Evolutionary conservation across 2,888 invertebrate genomes (phyloP).

Genomic region (Ectemnius lituratus): DNA sequence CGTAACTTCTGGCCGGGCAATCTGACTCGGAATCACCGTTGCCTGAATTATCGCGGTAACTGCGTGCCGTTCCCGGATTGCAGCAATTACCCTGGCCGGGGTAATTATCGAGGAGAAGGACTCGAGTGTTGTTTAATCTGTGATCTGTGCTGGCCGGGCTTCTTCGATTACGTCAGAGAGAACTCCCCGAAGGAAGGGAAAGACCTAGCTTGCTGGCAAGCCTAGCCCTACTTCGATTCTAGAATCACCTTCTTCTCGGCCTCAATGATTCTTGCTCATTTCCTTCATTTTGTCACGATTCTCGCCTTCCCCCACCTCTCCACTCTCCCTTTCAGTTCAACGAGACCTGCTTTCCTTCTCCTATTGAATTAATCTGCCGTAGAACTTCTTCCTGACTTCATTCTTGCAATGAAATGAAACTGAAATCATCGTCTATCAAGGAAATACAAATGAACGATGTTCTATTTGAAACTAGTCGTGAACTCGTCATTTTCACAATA

Average conservation of each 20-base stretch:
- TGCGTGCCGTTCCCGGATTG: conserved; percentile 75
- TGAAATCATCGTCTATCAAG: conserved; percentile 15
- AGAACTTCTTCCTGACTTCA: too few species aligned
- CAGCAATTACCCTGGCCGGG: conserved; percentile 74
- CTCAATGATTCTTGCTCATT: too few species aligned
- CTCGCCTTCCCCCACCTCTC: too few species aligned
- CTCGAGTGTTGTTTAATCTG: conserved; percentile 76
- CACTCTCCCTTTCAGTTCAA: too few species aligned
- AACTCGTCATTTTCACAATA: conserved; percentile 69
- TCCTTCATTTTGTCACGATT: too few species aligned
- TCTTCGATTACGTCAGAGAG: conserved; percentile 70
- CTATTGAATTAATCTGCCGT: too few species aligned
- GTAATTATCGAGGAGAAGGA: conserved; percentile 76
- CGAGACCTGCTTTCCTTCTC: too few species aligned
- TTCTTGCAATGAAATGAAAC: too few species aligned
- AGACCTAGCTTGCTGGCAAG: too few species aligned
- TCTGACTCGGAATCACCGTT: conserved; percentile 76
- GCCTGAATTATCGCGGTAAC: conserved; percentile 75
- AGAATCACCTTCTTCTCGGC: background rate
- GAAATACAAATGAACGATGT: background rate
- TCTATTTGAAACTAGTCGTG: conserved; percentile 36
- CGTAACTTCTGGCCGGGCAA: conserved; percentile 75
- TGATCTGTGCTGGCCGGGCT: conserved; percentile 70
- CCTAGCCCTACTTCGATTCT: too few species aligned
- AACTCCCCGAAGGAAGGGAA: conserved; percentile 46